These are phyloP conservation scores for Macaria notata DNA, from an alignment of 2,888 invertebrate genomes.

Conservation along the genomic window DNA sequence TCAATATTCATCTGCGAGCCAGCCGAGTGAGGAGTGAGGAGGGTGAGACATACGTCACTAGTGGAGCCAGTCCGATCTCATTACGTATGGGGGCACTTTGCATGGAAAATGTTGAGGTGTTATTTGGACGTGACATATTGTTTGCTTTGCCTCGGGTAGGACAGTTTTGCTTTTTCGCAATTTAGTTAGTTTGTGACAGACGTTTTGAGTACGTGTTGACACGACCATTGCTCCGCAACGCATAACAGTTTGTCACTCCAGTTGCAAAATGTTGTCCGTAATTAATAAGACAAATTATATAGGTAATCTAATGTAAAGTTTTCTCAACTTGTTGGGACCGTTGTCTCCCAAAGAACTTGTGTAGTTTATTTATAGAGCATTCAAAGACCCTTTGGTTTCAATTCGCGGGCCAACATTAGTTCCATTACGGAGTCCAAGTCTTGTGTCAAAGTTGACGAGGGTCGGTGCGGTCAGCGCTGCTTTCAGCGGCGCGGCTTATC, in stretches of 20 bases:
- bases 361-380: slow-evolving; percentile 21
- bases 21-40: slow-evolving; percentile 55
- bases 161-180: neutral
- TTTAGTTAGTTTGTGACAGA: no score
- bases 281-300: neutral
- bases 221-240: no score
- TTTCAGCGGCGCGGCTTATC: slow-evolving; percentile 51
- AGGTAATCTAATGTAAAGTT: neutral
- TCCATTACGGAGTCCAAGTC: slow-evolving; percentile 39
- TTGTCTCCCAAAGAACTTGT: slow-evolving; percentile 6
- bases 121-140: slow-evolving; percentile 1
- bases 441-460: slow-evolving; percentile 65
- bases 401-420: slow-evolving; percentile 21
- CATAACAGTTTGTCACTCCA: no score
- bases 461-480: slow-evolving; percentile 50
- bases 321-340: neutral
- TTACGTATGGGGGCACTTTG: slow-evolving; percentile 36
- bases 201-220: no score
- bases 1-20: slow-evolving; percentile 42
- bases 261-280: no score
- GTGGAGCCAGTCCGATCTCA: slow-evolving; percentile 38
- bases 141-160: neutral
- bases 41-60: slow-evolving; percentile 57
- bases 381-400: slow-evolving; percentile 20
- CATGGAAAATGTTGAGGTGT: slow-evolving; percentile 11